Evolutionary conservation across 2,888 invertebrate genomes (phyloP).

Genomic region (Brachypalpus laphriformis): DNA sequence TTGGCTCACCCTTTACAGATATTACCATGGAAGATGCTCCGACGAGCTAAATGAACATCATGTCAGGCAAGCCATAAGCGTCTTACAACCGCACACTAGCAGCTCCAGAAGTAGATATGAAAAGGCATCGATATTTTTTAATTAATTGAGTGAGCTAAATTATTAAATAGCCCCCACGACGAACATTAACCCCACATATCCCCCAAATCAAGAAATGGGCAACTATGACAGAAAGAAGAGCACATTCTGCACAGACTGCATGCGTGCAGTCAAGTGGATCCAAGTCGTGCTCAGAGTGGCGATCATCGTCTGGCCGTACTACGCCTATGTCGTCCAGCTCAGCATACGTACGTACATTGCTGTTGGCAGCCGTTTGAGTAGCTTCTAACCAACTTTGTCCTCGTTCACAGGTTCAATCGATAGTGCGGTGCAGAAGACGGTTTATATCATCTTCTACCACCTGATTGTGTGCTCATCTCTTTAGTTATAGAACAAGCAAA

Average conservation of each 20-base stretch:
- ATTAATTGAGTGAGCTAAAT: slow-evolving; percentile 59
- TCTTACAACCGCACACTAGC: too few species aligned
- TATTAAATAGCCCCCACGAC: slow-evolving; percentile 23
- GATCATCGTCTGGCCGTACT: slow-evolving; percentile 97
- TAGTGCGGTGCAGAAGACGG: slow-evolving; percentile 88
- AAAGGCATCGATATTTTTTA: slow-evolving; percentile 66
- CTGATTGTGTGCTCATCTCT: slow-evolving; percentile 92
- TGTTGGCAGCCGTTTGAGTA: slow-evolving; percentile 20
- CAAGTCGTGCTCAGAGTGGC: slow-evolving; percentile 94
- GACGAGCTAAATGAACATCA: too few species aligned
- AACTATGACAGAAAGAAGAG: slow-evolving; percentile 80
- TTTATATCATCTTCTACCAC: slow-evolving; percentile 95
- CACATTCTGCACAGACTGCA: slow-evolving; percentile 86
- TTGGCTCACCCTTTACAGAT: too few species aligned
- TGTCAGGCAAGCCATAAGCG: too few species aligned
- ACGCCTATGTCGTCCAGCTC: slow-evolving; percentile 97
- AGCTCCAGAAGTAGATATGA: slow-evolving; percentile 71
- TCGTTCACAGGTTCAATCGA: slow-evolving; percentile 93
- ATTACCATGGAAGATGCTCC: too few species aligned
- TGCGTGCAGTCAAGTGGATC: slow-evolving; percentile 94
- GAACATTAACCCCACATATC: slow-evolving; percentile 43
- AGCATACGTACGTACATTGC: slow-evolving; percentile 95
- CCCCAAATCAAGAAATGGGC: slow-evolving; percentile 77
- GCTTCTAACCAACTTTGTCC: slow-evolving; percentile 34
- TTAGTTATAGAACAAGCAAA: too few species aligned